These are phyloP conservation scores for Nipponia nippon DNA, from an alignment of 2,113 vertebrate genomes.

Conservation along the genomic window DNA sequence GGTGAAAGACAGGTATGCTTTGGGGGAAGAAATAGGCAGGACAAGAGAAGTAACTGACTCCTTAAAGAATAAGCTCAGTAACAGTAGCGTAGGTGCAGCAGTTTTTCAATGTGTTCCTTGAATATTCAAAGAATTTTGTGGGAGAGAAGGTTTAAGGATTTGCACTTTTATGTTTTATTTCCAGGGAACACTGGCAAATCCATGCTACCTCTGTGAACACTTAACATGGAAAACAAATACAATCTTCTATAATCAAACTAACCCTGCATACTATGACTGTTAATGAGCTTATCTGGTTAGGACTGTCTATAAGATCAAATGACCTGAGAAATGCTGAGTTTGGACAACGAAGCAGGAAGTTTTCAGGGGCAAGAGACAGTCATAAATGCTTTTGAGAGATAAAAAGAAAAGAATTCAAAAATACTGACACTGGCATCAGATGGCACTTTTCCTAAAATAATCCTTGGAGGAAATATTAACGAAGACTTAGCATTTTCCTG, in stretches of 20 bases:
- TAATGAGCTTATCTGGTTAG: neutral
- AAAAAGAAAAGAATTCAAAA: neutral
- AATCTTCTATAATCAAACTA: neutral
- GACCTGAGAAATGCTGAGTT: neutral
- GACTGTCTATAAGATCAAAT: neutral
- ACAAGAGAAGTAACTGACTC: neutral
- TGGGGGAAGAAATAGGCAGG: neutral
- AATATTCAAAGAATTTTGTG: neutral
- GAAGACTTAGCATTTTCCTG: neutral
- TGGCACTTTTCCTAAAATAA: neutral
- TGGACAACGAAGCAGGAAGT: neutral
- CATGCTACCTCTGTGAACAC: neutral
- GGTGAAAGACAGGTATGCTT: neutral
- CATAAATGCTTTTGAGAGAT: neutral
- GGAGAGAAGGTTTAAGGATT: neutral
- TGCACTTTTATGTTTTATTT: neutral
- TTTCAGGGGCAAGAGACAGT: neutral
- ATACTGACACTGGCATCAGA: neutral
- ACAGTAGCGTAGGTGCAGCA: neutral
- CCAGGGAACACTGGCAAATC: neutral
- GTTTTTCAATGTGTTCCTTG: neutral
- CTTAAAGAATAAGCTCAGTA: neutral
- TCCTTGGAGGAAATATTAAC: neutral
- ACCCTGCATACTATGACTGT: neutral
- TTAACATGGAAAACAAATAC: neutral